Conservation (phyloP, 2,888 invertebrate genomes). For the Diabrotica balteata region DNA sequence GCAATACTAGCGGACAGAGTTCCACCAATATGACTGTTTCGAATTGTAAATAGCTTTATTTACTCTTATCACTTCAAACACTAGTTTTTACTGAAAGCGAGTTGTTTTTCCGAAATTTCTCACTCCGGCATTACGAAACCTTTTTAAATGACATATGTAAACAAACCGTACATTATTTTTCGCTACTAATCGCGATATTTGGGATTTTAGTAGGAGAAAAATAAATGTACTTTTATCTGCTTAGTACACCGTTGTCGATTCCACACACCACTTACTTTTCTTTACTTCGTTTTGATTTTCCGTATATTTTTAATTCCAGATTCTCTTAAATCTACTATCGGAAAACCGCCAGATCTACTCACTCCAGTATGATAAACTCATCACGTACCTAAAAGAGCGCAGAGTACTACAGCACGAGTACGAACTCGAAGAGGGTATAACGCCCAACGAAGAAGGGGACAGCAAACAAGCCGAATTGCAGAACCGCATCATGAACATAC, state of each 20-base stretch:
- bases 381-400: conserved; percentile 76
- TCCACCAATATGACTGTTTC: no score
- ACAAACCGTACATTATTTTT: neutral
- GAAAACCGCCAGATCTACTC: conserved; percentile 81
- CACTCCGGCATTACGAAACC: no score
- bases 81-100: no score
- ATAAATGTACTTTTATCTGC: no score
- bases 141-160: neutral
- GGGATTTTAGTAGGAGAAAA: no score
- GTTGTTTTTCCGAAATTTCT: no score
- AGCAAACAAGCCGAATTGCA: conserved; percentile 70
- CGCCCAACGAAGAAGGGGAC: conserved; percentile 50
- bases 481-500: conserved; percentile 78
- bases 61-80: no score
- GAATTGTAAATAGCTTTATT: no score
- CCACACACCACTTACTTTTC: neutral
- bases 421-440: conserved; percentile 74
- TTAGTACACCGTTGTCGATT: no score
- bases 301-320: conserved; percentile 48
- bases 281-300: neutral
- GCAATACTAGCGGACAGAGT: no score
- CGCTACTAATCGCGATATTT: no score
- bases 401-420: conserved; percentile 76
- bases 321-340: conserved; percentile 79
- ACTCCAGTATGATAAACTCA: conserved; percentile 79